Percentiles rank a stretch among this genome's conserved stretches.
phyloP scores from a whole-genome alignment of 2,888 invertebrate genomes.

The Leucoma salicis region DNA sequence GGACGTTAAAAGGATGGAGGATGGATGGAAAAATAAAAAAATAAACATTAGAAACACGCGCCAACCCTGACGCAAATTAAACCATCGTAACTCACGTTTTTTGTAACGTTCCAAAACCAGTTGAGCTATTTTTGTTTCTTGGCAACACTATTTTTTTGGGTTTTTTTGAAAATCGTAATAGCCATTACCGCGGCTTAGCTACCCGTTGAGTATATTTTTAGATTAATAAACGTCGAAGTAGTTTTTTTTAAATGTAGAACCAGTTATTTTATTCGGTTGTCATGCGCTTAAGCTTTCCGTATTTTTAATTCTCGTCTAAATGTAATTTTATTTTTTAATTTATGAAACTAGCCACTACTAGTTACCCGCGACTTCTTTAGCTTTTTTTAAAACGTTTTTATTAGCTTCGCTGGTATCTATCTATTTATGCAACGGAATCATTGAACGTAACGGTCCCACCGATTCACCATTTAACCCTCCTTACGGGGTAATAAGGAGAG shows the following conservation, averaged over 20 bases:
- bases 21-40: neutral
- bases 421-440: too few relatives aligned
- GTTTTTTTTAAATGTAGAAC: neutral
- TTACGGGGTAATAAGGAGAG: too few relatives aligned
- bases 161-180: neutral
- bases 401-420: too few relatives aligned
- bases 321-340: too few relatives aligned
- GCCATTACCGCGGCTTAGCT: neutral
- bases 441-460: too few relatives aligned
- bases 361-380: too few relatives aligned
- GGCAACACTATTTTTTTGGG: neutral
- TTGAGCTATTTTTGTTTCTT: slow-evolving; percentile 8
- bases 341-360: too few relatives aligned
- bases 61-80: neutral
- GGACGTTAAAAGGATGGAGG: too few relatives aligned
- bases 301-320: too few relatives aligned
- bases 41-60: neutral
- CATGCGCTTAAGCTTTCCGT: neutral
- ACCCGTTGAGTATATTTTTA: neutral
- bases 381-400: too few relatives aligned
- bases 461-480: too few relatives aligned
- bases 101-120: slow-evolving; percentile 1
- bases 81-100: slow-evolving; percentile 1
- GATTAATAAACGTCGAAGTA: neutral
- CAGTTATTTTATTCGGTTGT: neutral